A percentile compares a stretch with the other conserved stretches of the same genome.
Evolutionary conservation across 2,888 invertebrate species (phyloP).

Genomic region (Brachycybe producta): DNA sequence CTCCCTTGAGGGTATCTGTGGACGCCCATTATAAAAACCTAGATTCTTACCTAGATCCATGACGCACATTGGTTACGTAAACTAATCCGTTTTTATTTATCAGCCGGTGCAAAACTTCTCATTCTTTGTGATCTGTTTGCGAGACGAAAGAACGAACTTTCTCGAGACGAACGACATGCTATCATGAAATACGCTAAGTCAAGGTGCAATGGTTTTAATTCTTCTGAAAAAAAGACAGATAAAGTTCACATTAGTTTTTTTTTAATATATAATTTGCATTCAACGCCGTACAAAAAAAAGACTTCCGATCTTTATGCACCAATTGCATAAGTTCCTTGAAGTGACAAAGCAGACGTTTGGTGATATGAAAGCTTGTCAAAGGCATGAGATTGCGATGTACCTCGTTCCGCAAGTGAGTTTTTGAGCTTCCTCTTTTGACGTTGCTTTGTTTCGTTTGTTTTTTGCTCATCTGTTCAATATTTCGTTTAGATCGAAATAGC

Average conservation of each 20-base stretch:
- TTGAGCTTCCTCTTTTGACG: neutral
- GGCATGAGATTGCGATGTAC: slow-evolving; percentile 49
- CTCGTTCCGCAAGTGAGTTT: slow-evolving; percentile 49
- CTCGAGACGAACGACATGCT: slow-evolving; percentile 50
- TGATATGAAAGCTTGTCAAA: slow-evolving; percentile 43
- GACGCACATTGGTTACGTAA: no score
- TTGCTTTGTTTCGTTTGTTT: neutral
- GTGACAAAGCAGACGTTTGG: slow-evolving; percentile 47
- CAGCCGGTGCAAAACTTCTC: slow-evolving; percentile 36
- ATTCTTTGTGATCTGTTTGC: slow-evolving; percentile 52
- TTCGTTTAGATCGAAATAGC: slow-evolving; percentile 46
- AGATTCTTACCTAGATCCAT: no score
- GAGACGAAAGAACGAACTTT: slow-evolving; percentile 46
- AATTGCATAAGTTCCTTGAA: slow-evolving; percentile 46
- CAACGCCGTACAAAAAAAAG: slow-evolving; percentile 27
- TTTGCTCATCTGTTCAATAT: slow-evolving; percentile 14
- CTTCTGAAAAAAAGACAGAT: neutral
- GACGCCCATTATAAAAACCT: no score
- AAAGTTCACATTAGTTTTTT: neutral
- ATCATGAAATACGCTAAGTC: slow-evolving; percentile 52
- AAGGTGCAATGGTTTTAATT: slow-evolving; percentile 26
- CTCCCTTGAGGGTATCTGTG: no score
- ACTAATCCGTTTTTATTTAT: slow-evolving; percentile 8
- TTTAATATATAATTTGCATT: neutral
- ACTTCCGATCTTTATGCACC: slow-evolving; percentile 50